Base-by-base conservation (phyloP, 2,113 vertebrate species). In the Rhinopomastus cyanomelas region DNA sequence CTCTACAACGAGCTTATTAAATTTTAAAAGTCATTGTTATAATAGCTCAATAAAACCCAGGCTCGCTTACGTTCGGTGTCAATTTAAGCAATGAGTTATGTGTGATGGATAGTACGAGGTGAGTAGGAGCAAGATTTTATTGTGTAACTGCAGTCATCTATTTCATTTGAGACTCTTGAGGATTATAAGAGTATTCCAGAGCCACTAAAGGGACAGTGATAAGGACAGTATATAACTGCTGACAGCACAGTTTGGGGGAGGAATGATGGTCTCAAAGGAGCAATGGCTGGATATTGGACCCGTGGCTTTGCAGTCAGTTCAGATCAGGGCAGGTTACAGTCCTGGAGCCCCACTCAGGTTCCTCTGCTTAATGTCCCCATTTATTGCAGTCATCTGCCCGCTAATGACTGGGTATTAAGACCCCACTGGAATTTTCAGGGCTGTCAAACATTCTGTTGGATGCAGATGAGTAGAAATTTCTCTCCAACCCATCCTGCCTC, bases 11-110 rank as follows among this genome's bases (percentile, higher is more conserved):
- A 94, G 69, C 27, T 91, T 93, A 94, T 93, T 95, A 95, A 92
- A 94, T 96, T 93, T 95, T 93, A 88, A 81, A 68, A 60, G 62
- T 94, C 19, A 76, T 81, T 89, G 56, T 71, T 90, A 66, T 82
- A 95, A 92, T 52, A 92, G 55, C 67, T 91, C 90, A 95, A 86
- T 82, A 93, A 89, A 83, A 95, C 85, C 5, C 62, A 65, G 6
- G 12, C 60, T 51, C 55, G 42, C 8, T 56, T 96, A 68, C 52
- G 19, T 72, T 81, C 76, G 16, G 89, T 90, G 26, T 75, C 87
- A 92, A 52, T 92, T 95, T 91, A 77, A 68, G 95, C 30, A 74
- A 80, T 93, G 52, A 96, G 93, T 95, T 97, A 95, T 92, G 75
- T 94, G 46, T 82, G 51, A 71, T 89, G 26, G 52, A 87, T 92